A percentile compares a stretch with the other conserved stretches of the same genome.
phyloP scores from a whole-genome alignment of 2,113 vertebrate genomes.

The Mormyrus lacerda region DNA sequence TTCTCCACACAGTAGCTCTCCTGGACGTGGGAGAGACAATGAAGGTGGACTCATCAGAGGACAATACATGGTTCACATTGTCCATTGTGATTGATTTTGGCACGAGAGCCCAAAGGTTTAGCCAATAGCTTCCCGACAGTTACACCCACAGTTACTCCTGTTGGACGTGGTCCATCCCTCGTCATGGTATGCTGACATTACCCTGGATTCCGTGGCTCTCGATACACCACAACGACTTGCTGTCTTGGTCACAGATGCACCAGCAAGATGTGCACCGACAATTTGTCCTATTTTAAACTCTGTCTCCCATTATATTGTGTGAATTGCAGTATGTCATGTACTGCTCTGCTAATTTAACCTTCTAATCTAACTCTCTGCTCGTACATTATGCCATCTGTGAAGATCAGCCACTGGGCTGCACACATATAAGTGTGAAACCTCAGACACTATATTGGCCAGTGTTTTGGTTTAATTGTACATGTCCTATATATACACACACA shows the following conservation, averaged over 20 bases:
- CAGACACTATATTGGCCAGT: neutral
- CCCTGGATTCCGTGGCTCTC: neutral
- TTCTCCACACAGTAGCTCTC: neutral
- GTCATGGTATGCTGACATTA: neutral
- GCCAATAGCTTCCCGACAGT: neutral
- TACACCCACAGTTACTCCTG: neutral
- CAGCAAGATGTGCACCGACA: neutral
- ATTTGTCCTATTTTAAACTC: neutral
- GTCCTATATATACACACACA: neutral
- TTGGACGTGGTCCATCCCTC: neutral
- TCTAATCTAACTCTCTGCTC: neutral
- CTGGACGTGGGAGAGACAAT: neutral
- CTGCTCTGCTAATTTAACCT: neutral
- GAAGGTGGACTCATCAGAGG: neutral
- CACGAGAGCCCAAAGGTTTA: neutral
- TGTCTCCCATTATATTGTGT: neutral
- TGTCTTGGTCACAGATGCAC: neutral
- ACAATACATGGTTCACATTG: neutral
- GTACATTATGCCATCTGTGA: neutral
- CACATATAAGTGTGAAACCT: neutral
- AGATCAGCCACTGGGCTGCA: neutral
- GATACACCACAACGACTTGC: neutral
- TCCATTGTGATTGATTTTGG: neutral
- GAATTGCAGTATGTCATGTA: neutral
- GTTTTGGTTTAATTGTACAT: neutral